These are phyloP conservation scores for Semnornis frantzii DNA, from an alignment of 2,113 vertebrate species.

Conservation along the genomic window DNA sequence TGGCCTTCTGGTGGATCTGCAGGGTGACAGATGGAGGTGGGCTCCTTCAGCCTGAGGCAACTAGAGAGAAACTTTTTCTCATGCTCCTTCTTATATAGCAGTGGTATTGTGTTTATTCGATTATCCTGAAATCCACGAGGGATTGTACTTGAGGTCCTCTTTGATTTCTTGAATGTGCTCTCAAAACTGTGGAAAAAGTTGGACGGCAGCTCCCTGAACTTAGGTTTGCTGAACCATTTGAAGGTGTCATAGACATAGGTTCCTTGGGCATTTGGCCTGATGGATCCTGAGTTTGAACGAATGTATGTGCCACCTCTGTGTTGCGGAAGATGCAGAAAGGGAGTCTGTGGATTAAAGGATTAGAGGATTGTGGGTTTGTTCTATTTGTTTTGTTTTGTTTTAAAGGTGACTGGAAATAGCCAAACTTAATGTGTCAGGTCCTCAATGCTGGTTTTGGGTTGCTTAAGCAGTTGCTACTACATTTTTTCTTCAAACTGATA, in stretches of 20 bases:
- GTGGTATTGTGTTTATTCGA: background rate
- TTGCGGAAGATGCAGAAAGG: background rate
- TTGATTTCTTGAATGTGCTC: rapidly evolving
- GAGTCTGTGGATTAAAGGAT: background rate
- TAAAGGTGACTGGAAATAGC: background rate
- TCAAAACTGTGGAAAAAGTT: background rate
- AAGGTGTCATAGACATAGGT: too few species aligned
- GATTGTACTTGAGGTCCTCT: rapidly evolving
- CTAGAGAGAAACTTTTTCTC: background rate
- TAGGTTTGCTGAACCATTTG: background rate
- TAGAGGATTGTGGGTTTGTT: background rate
- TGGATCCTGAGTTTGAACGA: background rate
- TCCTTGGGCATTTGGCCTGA: rapidly evolving
- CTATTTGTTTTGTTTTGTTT: too few species aligned
- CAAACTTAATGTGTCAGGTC: rapidly evolving
- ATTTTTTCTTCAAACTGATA: background rate
- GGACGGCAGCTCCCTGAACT: background rate
- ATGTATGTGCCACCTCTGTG: too few species aligned
- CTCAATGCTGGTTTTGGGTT: background rate
- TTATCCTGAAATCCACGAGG: rapidly evolving
- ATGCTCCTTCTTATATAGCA: rapidly evolving
- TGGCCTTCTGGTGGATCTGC: rapidly evolving
- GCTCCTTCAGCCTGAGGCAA: rapidly evolving
- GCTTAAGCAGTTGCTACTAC: background rate
- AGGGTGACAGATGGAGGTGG: background rate